Percentiles rank a stretch among this genome's conserved stretches.
Conservation (phyloP, 2,888 invertebrate genomes). For the Julus scandinavius region DNA sequence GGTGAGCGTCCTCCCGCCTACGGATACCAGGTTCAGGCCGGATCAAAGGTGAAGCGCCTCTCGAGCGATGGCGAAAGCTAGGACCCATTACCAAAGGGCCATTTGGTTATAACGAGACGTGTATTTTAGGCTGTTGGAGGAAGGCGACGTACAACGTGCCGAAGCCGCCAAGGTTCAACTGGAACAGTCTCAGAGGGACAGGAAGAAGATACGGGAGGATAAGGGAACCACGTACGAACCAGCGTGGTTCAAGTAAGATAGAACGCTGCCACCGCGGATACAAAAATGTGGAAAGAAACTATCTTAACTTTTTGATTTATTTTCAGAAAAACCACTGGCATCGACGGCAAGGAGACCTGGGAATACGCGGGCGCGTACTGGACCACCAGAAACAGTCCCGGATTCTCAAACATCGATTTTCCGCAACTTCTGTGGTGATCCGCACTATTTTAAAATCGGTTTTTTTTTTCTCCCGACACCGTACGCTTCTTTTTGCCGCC, state of each 20-base stretch:
- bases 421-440: conserved; percentile 72
- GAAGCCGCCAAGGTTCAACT: conserved; percentile 77
- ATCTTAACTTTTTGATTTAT: neutral
- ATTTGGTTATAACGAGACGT: conserved; percentile 32
- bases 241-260: conserved; percentile 74
- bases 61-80: too few species aligned
- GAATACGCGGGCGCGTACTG: conserved; percentile 81
- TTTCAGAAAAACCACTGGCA: conserved; percentile 63
- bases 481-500: neutral
- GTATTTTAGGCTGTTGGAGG: conserved; percentile 73
- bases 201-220: conserved; percentile 73
- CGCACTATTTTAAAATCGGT: neutral
- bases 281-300: too few species aligned
- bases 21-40: conserved; percentile 81
- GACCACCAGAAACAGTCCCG: conserved; percentile 75
- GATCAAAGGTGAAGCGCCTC: conserved; percentile 72
- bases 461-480: neutral
- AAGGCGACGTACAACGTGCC: conserved; percentile 78
- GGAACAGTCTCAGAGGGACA: conserved; percentile 80
- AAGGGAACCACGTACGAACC: conserved; percentile 67
- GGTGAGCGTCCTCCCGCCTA: conserved; percentile 74
- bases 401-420: conserved; percentile 71
- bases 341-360: conserved; percentile 74
- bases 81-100: neutral
- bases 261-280: neutral